A percentile compares a stretch with the other conserved stretches of the same genome.
Evolutionary conservation across 2,113 vertebrate genomes (phyloP).

Genomic region (Scatophagus argus): DNA sequence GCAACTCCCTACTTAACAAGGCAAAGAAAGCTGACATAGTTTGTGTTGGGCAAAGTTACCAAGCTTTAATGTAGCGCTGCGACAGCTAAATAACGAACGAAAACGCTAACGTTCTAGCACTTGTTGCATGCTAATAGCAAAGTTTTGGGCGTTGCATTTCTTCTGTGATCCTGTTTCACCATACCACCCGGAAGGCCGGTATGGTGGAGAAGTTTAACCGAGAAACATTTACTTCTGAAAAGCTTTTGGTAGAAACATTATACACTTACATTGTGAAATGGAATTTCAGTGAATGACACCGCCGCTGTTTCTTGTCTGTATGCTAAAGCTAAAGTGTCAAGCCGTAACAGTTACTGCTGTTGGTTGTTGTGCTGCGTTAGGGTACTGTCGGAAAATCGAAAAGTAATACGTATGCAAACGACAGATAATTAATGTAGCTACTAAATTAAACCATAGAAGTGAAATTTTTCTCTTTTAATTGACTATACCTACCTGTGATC

Average conservation of each 20-base stretch:
- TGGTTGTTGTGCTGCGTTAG: constrained; percentile 46
- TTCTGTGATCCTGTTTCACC: background rate
- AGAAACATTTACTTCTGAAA: background rate
- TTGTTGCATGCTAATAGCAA: constrained; percentile 76
- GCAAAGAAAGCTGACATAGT: background rate
- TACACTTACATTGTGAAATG: constrained; percentile 74
- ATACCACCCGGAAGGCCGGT: background rate
- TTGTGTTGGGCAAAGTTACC: background rate
- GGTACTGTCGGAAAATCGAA: constrained; percentile 7
- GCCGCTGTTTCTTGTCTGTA: constrained; percentile 14
- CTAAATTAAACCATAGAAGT: background rate
- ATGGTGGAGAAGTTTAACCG: background rate
- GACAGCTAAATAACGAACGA: constrained; percentile 9
- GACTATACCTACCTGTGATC: rapidly evolving
- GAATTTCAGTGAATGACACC: constrained; percentile 10
- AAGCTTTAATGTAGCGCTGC: background rate
- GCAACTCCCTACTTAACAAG: background rate
- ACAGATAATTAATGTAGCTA: background rate
- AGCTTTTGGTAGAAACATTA: background rate
- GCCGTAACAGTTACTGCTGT: constrained; percentile 57
- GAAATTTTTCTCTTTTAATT: rapidly evolving
- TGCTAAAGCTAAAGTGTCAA: constrained; percentile 50
- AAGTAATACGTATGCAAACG: background rate
- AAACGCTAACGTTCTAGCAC: constrained; percentile 56
- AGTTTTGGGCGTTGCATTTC: constrained; percentile 78